Evolutionary conservation across 2,113 vertebrate genomes (phyloP).

Genomic region (Gnathonemus echidnorhynchus): DNA sequence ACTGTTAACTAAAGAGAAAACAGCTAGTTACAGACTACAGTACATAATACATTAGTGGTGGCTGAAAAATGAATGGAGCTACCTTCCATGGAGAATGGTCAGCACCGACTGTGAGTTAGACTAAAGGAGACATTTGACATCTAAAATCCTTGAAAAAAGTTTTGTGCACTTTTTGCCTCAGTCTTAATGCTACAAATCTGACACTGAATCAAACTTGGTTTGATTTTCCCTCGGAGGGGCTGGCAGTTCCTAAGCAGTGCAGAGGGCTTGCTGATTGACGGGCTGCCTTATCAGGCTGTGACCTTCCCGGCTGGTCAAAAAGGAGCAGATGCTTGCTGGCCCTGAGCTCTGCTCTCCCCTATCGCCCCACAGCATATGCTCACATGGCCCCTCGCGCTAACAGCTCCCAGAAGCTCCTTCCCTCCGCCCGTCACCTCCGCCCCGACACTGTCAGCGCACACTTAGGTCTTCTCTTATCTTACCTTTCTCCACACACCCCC

Average conservation of each 20-base stretch:
- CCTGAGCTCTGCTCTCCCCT: background rate
- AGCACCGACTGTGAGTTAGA: background rate
- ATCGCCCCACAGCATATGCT: background rate
- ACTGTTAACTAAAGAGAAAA: conserved; percentile 23
- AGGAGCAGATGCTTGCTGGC: background rate
- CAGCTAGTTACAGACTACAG: background rate
- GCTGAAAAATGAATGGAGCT: background rate
- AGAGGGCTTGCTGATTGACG: background rate
- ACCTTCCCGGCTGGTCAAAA: conserved; percentile 7
- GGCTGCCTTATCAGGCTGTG: background rate
- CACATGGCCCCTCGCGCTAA: background rate
- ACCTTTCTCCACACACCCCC: background rate
- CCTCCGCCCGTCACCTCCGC: background rate
- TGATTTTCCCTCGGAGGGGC: background rate
- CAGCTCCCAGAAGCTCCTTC: background rate
- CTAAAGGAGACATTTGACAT: background rate
- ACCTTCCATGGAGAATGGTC: background rate
- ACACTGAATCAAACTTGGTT: background rate
- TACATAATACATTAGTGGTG: background rate
- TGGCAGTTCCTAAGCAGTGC: background rate
- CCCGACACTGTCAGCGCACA: background rate
- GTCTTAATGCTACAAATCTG: background rate
- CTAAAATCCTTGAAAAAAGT: background rate
- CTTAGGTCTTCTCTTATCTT: background rate
- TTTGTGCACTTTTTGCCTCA: background rate